A percentile compares a stretch with the other conserved stretches of the same genome.
These are phyloP conservation scores for Rugalucina vietnamica DNA, from an alignment of 2,888 invertebrate species.

Conservation along the genomic window DNA sequence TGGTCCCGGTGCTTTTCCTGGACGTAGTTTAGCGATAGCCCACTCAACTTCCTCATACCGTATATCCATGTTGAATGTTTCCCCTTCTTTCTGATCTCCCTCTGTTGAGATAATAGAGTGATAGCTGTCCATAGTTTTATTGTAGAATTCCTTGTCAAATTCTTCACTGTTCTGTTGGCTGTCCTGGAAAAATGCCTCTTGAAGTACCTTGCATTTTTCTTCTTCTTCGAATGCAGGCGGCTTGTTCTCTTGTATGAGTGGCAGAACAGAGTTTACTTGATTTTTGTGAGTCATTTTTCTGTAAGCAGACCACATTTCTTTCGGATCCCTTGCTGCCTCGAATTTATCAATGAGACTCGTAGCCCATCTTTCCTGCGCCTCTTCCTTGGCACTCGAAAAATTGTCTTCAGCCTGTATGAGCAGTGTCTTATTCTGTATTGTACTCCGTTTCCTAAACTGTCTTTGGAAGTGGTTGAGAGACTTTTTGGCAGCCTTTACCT, in stretches of 20 bases:
- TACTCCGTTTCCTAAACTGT: constrained; percentile 9
- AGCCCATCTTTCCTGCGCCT: constrained; percentile 16
- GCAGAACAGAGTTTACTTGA: background rate
- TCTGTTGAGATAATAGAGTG: background rate
- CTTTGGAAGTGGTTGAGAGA: background rate
- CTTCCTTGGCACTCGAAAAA: background rate
- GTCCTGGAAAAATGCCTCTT: constrained; percentile 4
- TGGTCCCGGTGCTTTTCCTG: constrained; percentile 15
- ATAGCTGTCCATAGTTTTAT: background rate
- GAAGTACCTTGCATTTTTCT: background rate
- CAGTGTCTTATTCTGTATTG: background rate
- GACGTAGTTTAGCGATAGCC: background rate
- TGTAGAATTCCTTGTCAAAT: background rate
- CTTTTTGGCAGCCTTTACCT: background rate
- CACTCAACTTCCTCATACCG: background rate
- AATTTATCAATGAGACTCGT: background rate
- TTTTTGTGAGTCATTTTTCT: constrained; percentile 9
- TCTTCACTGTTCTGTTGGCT: background rate
- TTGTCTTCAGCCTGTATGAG: background rate
- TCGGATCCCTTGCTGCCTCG: background rate
- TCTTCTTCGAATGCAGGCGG: background rate
- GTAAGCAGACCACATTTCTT: constrained; percentile 13
- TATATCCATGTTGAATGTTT: background rate
- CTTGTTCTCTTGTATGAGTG: background rate
- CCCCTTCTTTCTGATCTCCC: background rate